These are phyloP conservation scores for Thereva nobilitata DNA, from an alignment of 2,888 invertebrate species.

Conservation along the genomic window DNA sequence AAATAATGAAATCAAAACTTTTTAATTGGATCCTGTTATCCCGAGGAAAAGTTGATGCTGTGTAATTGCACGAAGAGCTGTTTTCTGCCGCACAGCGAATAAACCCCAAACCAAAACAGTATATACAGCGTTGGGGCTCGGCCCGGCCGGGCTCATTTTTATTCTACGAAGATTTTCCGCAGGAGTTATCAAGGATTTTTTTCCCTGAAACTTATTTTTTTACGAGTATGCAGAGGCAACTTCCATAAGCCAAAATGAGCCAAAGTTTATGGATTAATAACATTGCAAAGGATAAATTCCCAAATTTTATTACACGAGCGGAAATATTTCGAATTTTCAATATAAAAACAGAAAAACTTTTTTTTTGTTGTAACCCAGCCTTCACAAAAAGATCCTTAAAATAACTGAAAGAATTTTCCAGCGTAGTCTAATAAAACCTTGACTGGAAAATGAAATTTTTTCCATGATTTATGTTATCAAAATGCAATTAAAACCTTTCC, in stretches of 20 bases:
- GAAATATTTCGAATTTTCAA: no score
- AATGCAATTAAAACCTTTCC: conserved; percentile 16
- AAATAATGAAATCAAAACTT: conserved; percentile 36
- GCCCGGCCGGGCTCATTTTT: neutral
- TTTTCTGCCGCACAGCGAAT: conserved; percentile 4
- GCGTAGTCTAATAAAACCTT: neutral
- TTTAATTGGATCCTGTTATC: conserved; percentile 35
- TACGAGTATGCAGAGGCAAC: conserved; percentile 12
- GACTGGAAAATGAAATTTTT: conserved; percentile 2
- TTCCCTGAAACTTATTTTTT: neutral
- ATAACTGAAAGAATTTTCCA: no score
- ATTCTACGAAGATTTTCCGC: conserved; percentile 3
- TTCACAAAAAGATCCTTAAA: no score
- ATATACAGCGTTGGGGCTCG: no score
- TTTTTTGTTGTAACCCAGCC: no score
- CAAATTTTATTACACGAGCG: no score
- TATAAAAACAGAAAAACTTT: no score
- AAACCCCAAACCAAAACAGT: no score
- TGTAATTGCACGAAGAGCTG: conserved; percentile 33
- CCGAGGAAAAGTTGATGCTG: conserved; percentile 30
- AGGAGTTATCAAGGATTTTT: conserved; percentile 30
- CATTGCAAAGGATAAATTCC: no score
- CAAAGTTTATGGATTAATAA: conserved; percentile 18
- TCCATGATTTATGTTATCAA: conserved; percentile 2
- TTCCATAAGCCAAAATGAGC: conserved; percentile 9